Conservation (phyloP, 1,140 invertebrate species). For the Magallana ariakensis region DNA sequence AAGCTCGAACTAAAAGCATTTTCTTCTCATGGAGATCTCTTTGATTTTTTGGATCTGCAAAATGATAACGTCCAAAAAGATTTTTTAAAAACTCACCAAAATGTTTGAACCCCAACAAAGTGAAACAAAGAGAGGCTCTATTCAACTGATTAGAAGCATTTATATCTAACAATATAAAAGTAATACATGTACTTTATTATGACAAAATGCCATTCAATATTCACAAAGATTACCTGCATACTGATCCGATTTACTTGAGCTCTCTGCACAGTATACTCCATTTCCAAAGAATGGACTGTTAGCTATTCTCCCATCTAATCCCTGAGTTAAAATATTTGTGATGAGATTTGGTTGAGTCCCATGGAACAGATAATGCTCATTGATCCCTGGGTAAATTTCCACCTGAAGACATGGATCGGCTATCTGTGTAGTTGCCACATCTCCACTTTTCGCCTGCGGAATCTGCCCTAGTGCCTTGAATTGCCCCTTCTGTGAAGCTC, state of each 20-base stretch:
- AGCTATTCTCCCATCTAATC: slow-evolving; percentile 14
- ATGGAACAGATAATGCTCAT: slow-evolving; percentile 43
- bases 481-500: neutral
- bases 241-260: slow-evolving; percentile 31
- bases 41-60: slow-evolving; percentile 1
- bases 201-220: no score
- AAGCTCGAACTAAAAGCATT: slow-evolving; percentile 60
- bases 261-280: slow-evolving; percentile 30
- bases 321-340: slow-evolving; percentile 18
- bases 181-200: no score
- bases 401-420: neutral
- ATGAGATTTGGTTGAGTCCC: neutral
- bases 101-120: no score
- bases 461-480: slow-evolving; percentile 21
- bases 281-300: slow-evolving; percentile 8
- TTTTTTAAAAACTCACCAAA: no score
- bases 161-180: no score
- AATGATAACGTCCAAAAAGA: neutral
- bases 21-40: slow-evolving; percentile 52
- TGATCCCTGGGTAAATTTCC: slow-evolving; percentile 38
- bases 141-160: no score
- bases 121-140: no score
- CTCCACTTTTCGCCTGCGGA: neutral
- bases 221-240: slow-evolving; percentile 20
- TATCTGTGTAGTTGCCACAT: neutral